Conservation (phyloP, 2,797 vertebrate species). For the Urosaurus nigricauda region DNA sequence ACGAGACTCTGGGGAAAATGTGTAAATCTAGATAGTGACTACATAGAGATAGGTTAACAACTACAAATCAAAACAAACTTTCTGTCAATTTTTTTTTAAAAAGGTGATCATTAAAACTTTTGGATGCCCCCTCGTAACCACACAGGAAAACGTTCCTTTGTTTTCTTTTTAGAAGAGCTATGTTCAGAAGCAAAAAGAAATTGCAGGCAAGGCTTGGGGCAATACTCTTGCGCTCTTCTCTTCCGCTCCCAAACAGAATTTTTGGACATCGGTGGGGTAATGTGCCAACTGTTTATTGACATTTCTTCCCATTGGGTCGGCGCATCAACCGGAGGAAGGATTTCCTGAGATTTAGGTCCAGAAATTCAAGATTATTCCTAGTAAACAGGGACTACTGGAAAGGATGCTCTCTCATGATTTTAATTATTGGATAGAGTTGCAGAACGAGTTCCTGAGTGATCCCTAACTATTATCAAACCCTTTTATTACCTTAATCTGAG, state of each 20-base stretch:
- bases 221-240: too few species aligned
- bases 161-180: too few species aligned
- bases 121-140: too few species aligned
- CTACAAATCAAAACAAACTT: too few species aligned
- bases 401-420: background rate
- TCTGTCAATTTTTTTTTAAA: too few species aligned
- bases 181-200: too few species aligned
- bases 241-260: background rate
- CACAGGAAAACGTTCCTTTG: too few species aligned
- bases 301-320: background rate
- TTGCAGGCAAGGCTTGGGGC: too few species aligned
- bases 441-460: conserved; percentile 6
- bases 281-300: background rate
- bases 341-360: background rate
- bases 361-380: background rate
- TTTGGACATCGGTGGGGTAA: background rate
- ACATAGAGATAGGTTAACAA: too few species aligned
- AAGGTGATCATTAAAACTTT: too few species aligned
- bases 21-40: too few species aligned
- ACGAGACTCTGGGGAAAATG: too few species aligned
- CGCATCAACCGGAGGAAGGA: background rate
- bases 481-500: conserved; percentile 3
- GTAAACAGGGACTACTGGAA: background rate
- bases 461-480: background rate
- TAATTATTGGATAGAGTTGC: conserved; percentile 21